These are phyloP conservation scores for Muntiacus muntjak DNA, from an alignment of 2,113 vertebrate species.

Conservation along the genomic window DNA sequence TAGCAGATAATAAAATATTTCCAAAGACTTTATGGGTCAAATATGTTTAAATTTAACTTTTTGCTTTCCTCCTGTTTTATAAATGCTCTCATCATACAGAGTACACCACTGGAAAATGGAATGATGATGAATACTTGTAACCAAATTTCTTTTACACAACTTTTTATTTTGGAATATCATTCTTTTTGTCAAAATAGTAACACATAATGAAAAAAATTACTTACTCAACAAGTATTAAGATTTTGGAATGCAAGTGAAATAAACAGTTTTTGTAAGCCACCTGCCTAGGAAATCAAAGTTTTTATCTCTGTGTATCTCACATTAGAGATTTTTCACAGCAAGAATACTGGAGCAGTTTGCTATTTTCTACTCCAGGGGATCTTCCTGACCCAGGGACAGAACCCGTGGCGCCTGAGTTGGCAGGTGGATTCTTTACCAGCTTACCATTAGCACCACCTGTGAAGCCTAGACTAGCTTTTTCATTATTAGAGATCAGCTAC, in stretches of 20 bases:
- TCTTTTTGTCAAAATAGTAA: neutral
- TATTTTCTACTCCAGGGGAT: neutral
- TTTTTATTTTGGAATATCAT: neutral
- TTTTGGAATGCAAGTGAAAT: neutral
- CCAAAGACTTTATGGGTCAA: neutral
- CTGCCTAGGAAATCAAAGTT: neutral
- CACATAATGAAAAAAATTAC: neutral
- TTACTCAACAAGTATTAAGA: neutral
- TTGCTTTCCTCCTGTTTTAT: neutral
- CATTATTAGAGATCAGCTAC: neutral
- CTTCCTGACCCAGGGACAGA: neutral
- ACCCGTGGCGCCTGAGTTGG: neutral
- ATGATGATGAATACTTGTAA: neutral
- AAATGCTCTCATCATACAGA: neutral
- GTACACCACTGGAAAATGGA: neutral
- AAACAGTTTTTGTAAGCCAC: neutral
- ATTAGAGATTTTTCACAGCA: neutral
- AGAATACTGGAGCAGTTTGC: neutral
- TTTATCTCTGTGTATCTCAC: neutral
- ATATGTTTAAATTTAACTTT: neutral
- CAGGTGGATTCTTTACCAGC: neutral
- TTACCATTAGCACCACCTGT: neutral
- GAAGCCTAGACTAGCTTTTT: neutral
- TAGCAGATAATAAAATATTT: neutral
- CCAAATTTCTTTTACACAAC: neutral